Evolutionary conservation across 92 coral and sea anemone genomes (phyloP).

Genomic region (Parazoanthus darwini): DNA sequence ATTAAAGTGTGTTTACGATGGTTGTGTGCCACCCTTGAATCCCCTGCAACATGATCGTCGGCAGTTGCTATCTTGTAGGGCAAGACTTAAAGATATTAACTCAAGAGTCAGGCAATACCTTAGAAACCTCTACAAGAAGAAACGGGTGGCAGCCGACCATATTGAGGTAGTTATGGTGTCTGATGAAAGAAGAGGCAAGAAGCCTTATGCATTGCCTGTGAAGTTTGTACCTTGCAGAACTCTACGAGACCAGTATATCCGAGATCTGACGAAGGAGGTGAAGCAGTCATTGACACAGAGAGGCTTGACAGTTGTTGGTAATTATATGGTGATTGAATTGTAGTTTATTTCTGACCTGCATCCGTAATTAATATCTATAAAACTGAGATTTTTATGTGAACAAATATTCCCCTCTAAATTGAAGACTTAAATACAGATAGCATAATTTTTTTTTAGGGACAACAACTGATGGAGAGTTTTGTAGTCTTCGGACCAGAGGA

Average conservation of each 20-base stretch:
- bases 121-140: neutral
- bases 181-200: neutral
- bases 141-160: neutral
- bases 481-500: conserved; percentile 59
- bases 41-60: no score
- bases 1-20: no score
- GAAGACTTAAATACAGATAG: no score
- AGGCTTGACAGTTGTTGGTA: no score
- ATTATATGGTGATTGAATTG: no score
- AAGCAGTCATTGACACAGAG: neutral
- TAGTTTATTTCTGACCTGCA: no score
- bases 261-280: conserved; percentile 5
- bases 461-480: conserved; percentile 69
- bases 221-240: neutral
- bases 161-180: conserved; percentile 1
- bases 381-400: neutral
- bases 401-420: no score
- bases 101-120: no score
- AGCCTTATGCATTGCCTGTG: conserved; percentile 16
- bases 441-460: conserved; percentile 38
- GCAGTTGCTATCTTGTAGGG: no score
- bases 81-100: no score
- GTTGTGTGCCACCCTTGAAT: no score
- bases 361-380: no score
- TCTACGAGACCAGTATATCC: conserved; percentile 13